These are phyloP conservation scores for Pseudolaguvia tuberculata DNA, from an alignment of 2,113 vertebrate genomes.

Conservation along the genomic window DNA sequence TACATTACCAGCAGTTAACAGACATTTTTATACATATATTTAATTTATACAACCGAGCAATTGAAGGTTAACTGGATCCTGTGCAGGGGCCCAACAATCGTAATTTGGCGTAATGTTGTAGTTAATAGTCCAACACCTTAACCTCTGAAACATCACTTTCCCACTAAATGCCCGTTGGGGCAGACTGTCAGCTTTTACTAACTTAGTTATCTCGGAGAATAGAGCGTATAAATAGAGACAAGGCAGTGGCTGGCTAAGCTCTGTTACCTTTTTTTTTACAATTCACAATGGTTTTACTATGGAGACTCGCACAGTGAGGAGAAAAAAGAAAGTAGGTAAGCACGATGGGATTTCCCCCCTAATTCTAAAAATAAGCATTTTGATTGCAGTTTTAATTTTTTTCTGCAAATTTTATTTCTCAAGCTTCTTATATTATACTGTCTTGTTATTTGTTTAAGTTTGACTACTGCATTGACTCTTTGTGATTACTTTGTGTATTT, in stretches of 20 bases:
- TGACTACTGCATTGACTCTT: background rate
- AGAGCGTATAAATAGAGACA: slow-evolving; percentile 65
- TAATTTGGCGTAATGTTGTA: no score
- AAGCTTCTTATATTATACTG: no score
- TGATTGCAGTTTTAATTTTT: background rate
- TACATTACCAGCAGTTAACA: no score
- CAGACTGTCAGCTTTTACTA: slow-evolving; percentile 61
- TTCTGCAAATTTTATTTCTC: background rate
- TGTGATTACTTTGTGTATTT: background rate
- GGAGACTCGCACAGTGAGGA: slow-evolving; percentile 67
- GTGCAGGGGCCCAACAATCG: no score
- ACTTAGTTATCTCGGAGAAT: slow-evolving; percentile 58
- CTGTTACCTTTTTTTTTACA: slow-evolving; percentile 46
- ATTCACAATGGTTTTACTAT: slow-evolving; percentile 62
- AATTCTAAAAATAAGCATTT: slow-evolving; percentile 10
- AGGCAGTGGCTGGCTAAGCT: slow-evolving; percentile 45
- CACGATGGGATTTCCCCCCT: slow-evolving; percentile 40
- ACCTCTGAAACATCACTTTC: no score
- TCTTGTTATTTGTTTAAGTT: no score
- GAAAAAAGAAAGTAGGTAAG: slow-evolving; percentile 71
- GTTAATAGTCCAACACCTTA: no score
- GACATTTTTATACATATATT: no score
- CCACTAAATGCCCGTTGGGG: slow-evolving; percentile 45
- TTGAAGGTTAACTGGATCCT: no score
- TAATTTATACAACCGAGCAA: no score